Evolutionary conservation across 1,140 invertebrate genomes (phyloP).

Genomic region (Tetraneura akinire): DNA sequence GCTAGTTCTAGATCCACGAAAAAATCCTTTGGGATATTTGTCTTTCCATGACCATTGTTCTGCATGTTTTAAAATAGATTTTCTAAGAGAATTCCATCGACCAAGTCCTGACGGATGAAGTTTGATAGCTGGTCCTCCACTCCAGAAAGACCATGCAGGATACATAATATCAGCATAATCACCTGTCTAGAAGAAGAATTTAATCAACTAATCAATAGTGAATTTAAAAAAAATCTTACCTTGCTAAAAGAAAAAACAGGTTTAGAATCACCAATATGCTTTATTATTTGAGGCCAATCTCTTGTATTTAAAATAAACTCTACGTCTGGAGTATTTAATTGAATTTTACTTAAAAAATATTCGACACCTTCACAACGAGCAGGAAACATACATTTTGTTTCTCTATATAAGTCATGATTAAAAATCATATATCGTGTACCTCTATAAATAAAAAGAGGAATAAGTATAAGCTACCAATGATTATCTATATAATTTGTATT

Average conservation of each 20-base stretch:
- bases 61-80: constrained; percentile 69
- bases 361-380: constrained; percentile 88
- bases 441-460: constrained; percentile 57
- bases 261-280: constrained; percentile 64
- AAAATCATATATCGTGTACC: constrained; percentile 87
- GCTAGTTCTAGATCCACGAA: constrained; percentile 90
- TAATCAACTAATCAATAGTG: background rate
- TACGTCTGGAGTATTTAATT: constrained; percentile 73
- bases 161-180: constrained; percentile 93
- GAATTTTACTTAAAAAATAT: constrained; percentile 76
- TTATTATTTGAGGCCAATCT: constrained; percentile 87
- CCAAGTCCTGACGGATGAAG: constrained; percentile 91
- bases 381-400: constrained; percentile 87
- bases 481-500: constrained; percentile 53
- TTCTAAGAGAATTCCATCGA: constrained; percentile 83
- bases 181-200: constrained; percentile 63
- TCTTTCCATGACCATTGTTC: constrained; percentile 75
- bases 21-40: constrained; percentile 80
- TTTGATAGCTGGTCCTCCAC: constrained; percentile 92
- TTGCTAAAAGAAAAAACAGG: constrained; percentile 96
- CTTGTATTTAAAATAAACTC: constrained; percentile 87
- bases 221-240: constrained; percentile 60
- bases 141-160: constrained; percentile 97
- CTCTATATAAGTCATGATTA: constrained; percentile 76
- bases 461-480: constrained; percentile 22